Evolutionary conservation across 2,797 vertebrate species (phyloP), one percentile per base, ranked within the genome.

Genomic region (Botia almorhae): DNA sequence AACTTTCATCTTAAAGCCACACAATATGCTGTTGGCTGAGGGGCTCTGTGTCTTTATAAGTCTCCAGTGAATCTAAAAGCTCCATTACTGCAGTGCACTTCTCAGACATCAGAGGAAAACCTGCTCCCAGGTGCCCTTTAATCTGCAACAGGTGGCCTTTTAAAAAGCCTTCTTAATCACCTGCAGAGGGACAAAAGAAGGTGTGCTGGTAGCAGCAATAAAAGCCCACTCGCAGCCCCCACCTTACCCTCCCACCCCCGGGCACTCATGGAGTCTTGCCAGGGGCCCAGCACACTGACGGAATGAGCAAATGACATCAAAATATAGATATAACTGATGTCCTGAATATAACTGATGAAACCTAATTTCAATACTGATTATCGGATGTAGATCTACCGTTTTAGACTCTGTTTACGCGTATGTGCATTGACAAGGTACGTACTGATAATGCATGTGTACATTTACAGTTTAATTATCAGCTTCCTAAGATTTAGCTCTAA

Each of bases 141-240:
- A 94, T 94, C 93, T 95, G 88, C 83, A 93, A 92, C 95, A 96
- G 94, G 92, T 96, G 95, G 90, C 86, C 87, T 92, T 93, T 91
- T 84, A 90, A 94, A 94, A 87, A 89, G 88, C 84, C 85, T 90
- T 88, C 90, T 92, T 93, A 93, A 94, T 94, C 90, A 94, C 90
- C 90, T 90, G 88, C 89, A 90, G 85, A 85, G 89, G 83, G 78
- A 81, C 81, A 85, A 77, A 80, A 56, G 84, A 72, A 86, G 74
- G 69, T 63, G 82, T 82, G 87, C 82, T 88, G 83, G 87, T 89
- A 75, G 76, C 74, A 83, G 76, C 76, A 83, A 90, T 92, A 88
- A 91, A 91, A 91, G 81, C 81, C 55, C 84, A 87, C 84, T 61
- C 58, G 29, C 23, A 4, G 21, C 21, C 55, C 55, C 55, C 8